Conservation (phyloP, 2,113 vertebrate species). For the Platichthys stellatus region DNA sequence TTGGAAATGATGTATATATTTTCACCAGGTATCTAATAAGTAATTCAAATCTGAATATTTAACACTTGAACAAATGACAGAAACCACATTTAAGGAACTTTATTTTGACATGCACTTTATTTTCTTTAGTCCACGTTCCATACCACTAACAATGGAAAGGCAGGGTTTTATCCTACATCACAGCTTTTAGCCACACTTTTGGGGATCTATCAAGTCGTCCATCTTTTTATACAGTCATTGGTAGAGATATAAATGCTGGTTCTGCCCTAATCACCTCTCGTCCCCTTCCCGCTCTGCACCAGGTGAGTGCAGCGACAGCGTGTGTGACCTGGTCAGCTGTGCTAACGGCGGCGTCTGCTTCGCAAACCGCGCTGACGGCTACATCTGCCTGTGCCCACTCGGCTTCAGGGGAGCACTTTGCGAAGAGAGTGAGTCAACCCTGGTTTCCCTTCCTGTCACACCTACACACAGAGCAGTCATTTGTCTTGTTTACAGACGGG, state of each 20-base stretch:
- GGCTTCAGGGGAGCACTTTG: conserved; percentile 92
- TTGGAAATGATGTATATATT: no score
- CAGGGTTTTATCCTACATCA: not conserved
- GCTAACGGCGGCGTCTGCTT: conserved; percentile 90
- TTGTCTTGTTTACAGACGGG: not conserved
- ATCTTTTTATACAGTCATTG: not conserved
- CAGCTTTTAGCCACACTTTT: not conserved
- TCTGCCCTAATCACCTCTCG: not conserved
- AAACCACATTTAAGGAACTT: no score
- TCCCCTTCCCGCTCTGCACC: conserved; percentile 5
- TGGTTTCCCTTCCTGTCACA: not conserved
- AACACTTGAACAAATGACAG: no score
- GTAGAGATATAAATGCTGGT: no score
- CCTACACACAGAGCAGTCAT: not conserved
- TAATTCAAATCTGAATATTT: no score
- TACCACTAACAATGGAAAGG: not conserved
- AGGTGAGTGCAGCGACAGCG: conserved; percentile 93
- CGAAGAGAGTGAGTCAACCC: conserved; percentile 88
- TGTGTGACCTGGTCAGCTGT: conserved; percentile 89
- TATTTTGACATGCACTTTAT: no score
- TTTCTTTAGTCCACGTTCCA: not conserved
- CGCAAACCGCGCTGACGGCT: conserved; percentile 86
- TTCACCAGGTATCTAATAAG: no score
- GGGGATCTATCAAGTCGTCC: not conserved
- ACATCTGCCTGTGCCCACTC: conserved; percentile 93